phyloP scores from a whole-genome alignment of 2,113 vertebrate species.

The Danio rerio region DNA sequence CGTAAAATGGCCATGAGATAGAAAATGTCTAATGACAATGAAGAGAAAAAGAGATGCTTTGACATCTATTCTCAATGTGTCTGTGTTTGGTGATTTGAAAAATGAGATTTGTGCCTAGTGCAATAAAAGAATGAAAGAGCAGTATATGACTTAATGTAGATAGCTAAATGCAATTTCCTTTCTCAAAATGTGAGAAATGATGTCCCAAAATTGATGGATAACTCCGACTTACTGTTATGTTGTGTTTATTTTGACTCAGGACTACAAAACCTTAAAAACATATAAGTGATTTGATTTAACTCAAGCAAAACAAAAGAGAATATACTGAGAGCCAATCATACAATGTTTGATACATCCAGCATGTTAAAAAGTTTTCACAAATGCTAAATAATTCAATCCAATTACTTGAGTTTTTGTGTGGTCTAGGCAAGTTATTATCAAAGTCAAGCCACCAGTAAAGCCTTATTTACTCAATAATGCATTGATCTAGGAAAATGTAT shows the following conservation, averaged over 20 bases:
- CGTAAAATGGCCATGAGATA: background rate
- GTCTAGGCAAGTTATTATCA: conserved; percentile 2
- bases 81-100: conserved; percentile 28
- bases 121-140: background rate
- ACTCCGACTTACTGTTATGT: background rate
- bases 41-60: conserved; percentile 18
- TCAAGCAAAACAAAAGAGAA: background rate
- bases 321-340: background rate
- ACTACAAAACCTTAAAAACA: conserved; percentile 1
- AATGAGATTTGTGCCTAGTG: conserved; percentile 7
- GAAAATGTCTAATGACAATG: background rate
- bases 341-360: background rate
- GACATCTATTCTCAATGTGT: conserved; percentile 7
- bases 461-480: background rate
- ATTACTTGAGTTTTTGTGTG: background rate
- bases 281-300: background rate
- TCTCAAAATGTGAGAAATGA: conserved; percentile 12
- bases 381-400: conserved; percentile 1
- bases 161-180: conserved; percentile 32
- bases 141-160: background rate
- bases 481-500: conserved; percentile 15
- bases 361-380: background rate
- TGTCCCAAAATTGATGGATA: background rate
- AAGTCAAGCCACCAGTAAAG: background rate
- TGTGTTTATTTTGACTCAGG: background rate